Evolutionary conservation across 2,113 vertebrate species (phyloP).

Genomic region (Zingel zingel): DNA sequence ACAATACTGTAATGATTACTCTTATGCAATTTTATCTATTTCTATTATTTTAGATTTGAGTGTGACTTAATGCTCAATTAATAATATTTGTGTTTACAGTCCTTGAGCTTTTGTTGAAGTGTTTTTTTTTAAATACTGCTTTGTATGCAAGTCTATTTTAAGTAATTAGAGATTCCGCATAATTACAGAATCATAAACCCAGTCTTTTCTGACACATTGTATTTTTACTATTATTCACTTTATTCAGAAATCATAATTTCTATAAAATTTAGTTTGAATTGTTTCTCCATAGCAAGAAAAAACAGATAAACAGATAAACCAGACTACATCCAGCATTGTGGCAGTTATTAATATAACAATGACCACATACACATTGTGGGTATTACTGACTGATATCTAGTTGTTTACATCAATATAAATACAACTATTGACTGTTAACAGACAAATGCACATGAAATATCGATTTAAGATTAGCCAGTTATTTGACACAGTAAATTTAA

Average conservation of each 20-base stretch:
- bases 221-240: conserved; percentile 10
- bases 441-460: neutral
- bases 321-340: neutral
- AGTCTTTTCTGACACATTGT: neutral
- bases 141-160: conserved; percentile 1
- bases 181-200: neutral
- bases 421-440: neutral
- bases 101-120: conserved; percentile 26
- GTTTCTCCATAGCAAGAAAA: neutral
- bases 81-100: conserved; percentile 7
- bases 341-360: neutral
- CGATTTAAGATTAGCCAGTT: neutral
- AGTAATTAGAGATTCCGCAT: neutral
- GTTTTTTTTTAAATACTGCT: conserved; percentile 9
- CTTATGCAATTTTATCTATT: conserved; percentile 44
- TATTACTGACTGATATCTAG: neutral
- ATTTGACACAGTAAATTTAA: too few species aligned
- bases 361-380: neutral
- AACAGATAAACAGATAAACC: neutral
- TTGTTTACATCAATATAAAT: neutral
- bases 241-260: neutral
- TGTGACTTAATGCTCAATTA: conserved; percentile 1
- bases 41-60: conserved; percentile 5
- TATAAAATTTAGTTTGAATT: neutral
- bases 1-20: conserved; percentile 18